A percentile compares a stretch with the other conserved stretches of the same genome.
phyloP scores from a whole-genome alignment of 92 coral and sea anemone genomes.

The Meandrina meandrites region DNA sequence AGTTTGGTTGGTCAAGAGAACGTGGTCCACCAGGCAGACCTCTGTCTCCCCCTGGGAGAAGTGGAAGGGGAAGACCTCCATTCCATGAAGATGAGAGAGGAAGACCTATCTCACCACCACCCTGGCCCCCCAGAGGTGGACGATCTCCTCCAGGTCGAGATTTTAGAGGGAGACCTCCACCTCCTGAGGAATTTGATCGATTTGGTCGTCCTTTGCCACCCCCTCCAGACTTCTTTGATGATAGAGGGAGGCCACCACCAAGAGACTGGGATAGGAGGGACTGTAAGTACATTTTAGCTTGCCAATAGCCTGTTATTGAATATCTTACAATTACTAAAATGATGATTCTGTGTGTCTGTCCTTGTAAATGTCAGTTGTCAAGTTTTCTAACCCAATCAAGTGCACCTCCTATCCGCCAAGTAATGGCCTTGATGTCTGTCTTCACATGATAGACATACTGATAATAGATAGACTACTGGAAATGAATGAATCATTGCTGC shows the following conservation, averaged over 20 bases:
- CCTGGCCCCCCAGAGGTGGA: conserved; percentile 52
- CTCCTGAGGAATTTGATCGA: conserved; percentile 72
- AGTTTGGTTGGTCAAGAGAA: conserved; percentile 24
- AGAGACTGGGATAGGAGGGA: conserved; percentile 76
- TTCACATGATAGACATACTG: neutral
- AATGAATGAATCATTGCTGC: neutral
- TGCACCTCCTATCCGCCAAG: neutral
- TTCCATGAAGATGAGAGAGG: conserved; percentile 37
- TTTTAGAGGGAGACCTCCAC: conserved; percentile 70
- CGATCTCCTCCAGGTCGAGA: conserved; percentile 60
- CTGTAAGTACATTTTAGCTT: conserved; percentile 41
- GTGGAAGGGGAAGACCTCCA: conserved; percentile 57
- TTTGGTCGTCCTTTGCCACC: conserved; percentile 62
- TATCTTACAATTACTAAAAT: too few species aligned
- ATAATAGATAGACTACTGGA: too few species aligned
- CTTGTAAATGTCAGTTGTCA: neutral
- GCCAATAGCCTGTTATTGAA: neutral
- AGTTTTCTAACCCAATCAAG: neutral
- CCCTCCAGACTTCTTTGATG: conserved; percentile 56
- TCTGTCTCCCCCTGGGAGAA: conserved; percentile 28
- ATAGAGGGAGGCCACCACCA: conserved; percentile 60
- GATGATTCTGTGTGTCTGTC: too few species aligned
- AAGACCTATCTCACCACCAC: conserved; percentile 33
- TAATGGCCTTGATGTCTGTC: neutral
- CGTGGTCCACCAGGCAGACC: conserved; percentile 54